phyloP scores from a whole-genome alignment of 2,797 vertebrate species.

The Brachyalestes nurse region DNA sequence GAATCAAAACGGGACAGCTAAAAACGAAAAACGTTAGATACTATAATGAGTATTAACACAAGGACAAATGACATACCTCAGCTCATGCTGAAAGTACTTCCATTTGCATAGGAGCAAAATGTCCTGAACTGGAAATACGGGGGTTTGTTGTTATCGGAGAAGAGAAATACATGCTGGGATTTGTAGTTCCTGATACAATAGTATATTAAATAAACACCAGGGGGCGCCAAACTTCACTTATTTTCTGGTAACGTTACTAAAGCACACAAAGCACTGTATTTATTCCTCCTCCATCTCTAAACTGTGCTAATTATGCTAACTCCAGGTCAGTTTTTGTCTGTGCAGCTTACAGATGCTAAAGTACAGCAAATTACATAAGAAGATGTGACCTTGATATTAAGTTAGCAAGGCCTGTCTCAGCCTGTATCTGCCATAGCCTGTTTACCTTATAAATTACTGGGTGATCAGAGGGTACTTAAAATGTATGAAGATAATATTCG shows the following conservation, averaged over 20 bases:
- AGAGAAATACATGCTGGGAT: slow-evolving; percentile 50
- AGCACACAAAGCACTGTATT: neutral
- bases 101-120: slow-evolving; percentile 16
- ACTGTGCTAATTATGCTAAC: too few relatives aligned
- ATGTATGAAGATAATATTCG: too few relatives aligned
- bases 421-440: neutral
- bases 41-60: neutral
- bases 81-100: neutral
- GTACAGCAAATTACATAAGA: too few relatives aligned
- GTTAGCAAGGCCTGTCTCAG: too few relatives aligned
- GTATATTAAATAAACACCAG: slow-evolving; percentile 21
- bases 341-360: neutral
- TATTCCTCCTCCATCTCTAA: neutral
- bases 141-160: slow-evolving; percentile 29
- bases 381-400: too few relatives aligned
- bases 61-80: slow-evolving; percentile 12
- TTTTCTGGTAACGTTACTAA: too few relatives aligned
- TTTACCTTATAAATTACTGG: neutral
- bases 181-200: slow-evolving; percentile 35
- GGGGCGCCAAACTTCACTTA: slow-evolving; percentile 28
- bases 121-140: slow-evolving; percentile 13
- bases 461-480: neutral
- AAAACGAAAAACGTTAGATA: neutral
- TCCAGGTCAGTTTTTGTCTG: neutral
- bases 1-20: too few relatives aligned